These are phyloP conservation scores for Dolichopus griseipennis DNA, from an alignment of 2,888 invertebrate species.

Conservation along the genomic window DNA sequence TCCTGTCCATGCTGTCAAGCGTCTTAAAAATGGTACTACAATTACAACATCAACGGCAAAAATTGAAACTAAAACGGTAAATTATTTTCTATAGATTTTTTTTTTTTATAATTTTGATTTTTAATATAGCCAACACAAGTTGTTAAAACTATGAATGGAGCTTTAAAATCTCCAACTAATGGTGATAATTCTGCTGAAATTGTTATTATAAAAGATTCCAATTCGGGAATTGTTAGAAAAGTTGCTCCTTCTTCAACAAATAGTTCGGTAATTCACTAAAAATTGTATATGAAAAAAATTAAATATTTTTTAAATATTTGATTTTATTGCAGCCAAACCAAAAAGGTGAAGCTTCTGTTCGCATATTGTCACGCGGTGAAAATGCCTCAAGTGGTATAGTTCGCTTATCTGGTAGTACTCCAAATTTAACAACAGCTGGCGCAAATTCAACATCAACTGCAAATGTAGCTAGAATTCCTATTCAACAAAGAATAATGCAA, in stretches of 20 bases:
- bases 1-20: slow-evolving; percentile 47
- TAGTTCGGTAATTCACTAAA: slow-evolving; percentile 27
- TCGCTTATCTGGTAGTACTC: slow-evolving; percentile 25
- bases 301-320: background rate
- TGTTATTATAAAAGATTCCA: slow-evolving; percentile 39
- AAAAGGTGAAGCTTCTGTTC: slow-evolving; percentile 16
- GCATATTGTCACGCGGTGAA: slow-evolving; percentile 39
- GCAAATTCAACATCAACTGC: slow-evolving; percentile 9
- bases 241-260: slow-evolving; percentile 25
- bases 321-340: background rate
- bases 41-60: slow-evolving; percentile 29
- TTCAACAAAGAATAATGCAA: background rate
- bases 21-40: slow-evolving; percentile 39
- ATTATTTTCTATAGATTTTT: background rate
- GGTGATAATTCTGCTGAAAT: slow-evolving; percentile 37
- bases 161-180: slow-evolving; percentile 40
- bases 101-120: background rate
- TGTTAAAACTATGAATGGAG: slow-evolving; percentile 34
- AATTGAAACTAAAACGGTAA: slow-evolving; percentile 18
- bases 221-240: slow-evolving; percentile 40
- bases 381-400: slow-evolving; percentile 37
- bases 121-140: slow-evolving; percentile 10
- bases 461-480: background rate
- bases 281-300: background rate
- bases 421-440: background rate